phyloP scores from a whole-genome alignment of 1,140 invertebrate species.

The Maniola jurtina region DNA sequence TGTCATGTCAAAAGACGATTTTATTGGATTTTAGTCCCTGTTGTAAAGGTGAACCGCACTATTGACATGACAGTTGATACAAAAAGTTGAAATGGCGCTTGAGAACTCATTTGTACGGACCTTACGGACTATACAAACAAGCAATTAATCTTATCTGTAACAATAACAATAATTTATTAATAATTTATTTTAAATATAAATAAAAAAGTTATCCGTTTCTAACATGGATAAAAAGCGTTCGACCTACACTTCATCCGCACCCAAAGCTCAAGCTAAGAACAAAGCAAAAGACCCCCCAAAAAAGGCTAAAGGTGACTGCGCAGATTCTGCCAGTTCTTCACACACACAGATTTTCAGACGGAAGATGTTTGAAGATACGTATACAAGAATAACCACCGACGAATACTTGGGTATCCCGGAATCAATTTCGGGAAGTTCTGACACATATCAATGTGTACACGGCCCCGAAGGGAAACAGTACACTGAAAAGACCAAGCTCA shows the following conservation, averaged over 20 bases:
- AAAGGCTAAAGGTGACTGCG: conserved; percentile 34
- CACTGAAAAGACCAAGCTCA: conserved; percentile 37
- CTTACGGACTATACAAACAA: no score
- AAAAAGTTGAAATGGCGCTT: no score
- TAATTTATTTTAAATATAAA: neutral
- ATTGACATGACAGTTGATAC: no score
- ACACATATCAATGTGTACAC: conserved; percentile 50
- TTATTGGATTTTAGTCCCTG: no score
- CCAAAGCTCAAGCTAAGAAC: neutral
- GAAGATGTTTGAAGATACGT: conserved; percentile 28
- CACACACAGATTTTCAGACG: conserved; percentile 49
- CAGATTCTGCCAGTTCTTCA: conserved; percentile 39
- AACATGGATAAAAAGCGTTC: conserved; percentile 32
- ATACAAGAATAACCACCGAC: conserved; percentile 40
- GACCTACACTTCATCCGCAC: neutral
- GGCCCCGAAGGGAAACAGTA: conserved; percentile 51
- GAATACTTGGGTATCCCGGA: conserved; percentile 46
- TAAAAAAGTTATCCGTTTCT: neutral
- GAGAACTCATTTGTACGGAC: neutral
- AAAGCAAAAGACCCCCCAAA: conserved; percentile 7
- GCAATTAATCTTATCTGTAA: neutral
- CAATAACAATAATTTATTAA: no score
- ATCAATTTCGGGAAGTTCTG: conserved; percentile 49
- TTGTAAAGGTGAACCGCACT: no score
- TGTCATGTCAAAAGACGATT: no score